These are phyloP conservation scores for Agriopis aurantiaria DNA, from an alignment of 2,888 invertebrate genomes.

Conservation along the genomic window DNA sequence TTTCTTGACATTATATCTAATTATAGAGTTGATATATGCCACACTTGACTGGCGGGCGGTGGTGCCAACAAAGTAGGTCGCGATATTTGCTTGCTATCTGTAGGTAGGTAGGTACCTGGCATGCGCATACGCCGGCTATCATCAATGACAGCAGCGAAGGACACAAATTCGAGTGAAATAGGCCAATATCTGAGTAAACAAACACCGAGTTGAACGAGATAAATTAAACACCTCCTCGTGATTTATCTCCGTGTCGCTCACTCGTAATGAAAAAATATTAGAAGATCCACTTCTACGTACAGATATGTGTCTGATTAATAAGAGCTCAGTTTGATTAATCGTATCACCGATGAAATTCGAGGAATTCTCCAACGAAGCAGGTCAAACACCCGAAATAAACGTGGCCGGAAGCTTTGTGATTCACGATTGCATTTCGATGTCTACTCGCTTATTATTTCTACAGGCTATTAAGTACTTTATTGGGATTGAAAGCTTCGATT, in stretches of 20 bases:
- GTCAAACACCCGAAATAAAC: slow-evolving; percentile 68
- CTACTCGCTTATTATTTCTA: slow-evolving; percentile 45
- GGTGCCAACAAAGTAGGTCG: slow-evolving; percentile 76
- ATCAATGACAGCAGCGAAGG: slow-evolving; percentile 63
- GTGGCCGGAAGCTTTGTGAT: slow-evolving; percentile 68
- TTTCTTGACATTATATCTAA: slow-evolving; percentile 72
- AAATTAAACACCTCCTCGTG: slow-evolving; percentile 47
- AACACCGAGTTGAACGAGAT: slow-evolving; percentile 47
- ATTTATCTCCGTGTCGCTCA: slow-evolving; percentile 49
- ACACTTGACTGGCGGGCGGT: slow-evolving; percentile 61
- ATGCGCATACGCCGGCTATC: slow-evolving; percentile 53
- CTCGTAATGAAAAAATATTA: slow-evolving; percentile 47
- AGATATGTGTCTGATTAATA: slow-evolving; percentile 32
- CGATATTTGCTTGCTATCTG: slow-evolving; percentile 65
- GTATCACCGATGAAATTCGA: slow-evolving; percentile 57
- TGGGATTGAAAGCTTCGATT: neutral
- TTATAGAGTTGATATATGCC: slow-evolving; percentile 67
- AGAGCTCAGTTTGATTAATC: slow-evolving; percentile 50
- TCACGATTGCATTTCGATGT: slow-evolving; percentile 63
- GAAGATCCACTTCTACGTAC: slow-evolving; percentile 9
- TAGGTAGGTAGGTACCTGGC: slow-evolving; percentile 42
- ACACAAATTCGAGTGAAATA: slow-evolving; percentile 53
- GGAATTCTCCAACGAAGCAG: slow-evolving; percentile 64
- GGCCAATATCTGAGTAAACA: slow-evolving; percentile 52
- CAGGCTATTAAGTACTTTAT: slow-evolving; percentile 11